Evolutionary conservation across 1,140 invertebrate genomes (phyloP).

Genomic region (Helicoverpa zea): DNA sequence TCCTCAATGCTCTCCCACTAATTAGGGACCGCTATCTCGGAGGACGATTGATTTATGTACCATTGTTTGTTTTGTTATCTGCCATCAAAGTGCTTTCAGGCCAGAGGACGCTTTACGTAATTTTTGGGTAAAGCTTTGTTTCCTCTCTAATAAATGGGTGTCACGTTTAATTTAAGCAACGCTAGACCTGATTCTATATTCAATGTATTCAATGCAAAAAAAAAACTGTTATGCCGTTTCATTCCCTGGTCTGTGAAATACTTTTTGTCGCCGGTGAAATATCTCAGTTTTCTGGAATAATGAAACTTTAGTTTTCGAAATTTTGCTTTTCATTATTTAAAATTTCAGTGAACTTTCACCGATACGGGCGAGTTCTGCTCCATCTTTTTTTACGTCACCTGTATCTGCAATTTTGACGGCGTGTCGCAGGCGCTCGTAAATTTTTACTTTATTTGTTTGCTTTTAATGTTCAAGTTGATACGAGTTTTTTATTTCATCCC

Average conservation of each 20-base stretch:
- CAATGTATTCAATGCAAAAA: background rate
- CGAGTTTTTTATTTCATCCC: conserved; percentile 48
- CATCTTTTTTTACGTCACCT: conserved; percentile 61
- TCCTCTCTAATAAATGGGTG: background rate
- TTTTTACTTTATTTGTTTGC: conserved; percentile 74
- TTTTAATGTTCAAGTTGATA: conserved; percentile 54
- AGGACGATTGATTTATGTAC: conserved; percentile 39
- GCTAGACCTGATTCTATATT: background rate
- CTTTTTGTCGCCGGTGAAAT: background rate
- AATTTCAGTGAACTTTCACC: background rate
- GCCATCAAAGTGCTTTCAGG: conserved; percentile 13
- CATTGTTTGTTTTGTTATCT: conserved; percentile 43
- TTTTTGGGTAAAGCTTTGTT: conserved; percentile 39
- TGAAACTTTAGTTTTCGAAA: background rate
- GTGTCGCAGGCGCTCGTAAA: conserved; percentile 69
- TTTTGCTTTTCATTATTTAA: background rate
- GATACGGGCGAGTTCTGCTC: conserved; percentile 1
- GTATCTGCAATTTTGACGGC: conserved; percentile 72
- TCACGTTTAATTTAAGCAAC: conserved; percentile 18
- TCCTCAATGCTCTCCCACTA: conserved; percentile 37
- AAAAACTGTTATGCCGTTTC: background rate
- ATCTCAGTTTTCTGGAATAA: background rate
- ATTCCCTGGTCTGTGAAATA: background rate
- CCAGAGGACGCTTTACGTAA: conserved; percentile 26
- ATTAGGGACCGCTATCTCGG: conserved; percentile 23